A percentile compares a stretch with the other conserved stretches of the same genome.
Evolutionary conservation across 1,140 invertebrate genomes (phyloP).

Genomic region (Octopus bimaculoides): DNA sequence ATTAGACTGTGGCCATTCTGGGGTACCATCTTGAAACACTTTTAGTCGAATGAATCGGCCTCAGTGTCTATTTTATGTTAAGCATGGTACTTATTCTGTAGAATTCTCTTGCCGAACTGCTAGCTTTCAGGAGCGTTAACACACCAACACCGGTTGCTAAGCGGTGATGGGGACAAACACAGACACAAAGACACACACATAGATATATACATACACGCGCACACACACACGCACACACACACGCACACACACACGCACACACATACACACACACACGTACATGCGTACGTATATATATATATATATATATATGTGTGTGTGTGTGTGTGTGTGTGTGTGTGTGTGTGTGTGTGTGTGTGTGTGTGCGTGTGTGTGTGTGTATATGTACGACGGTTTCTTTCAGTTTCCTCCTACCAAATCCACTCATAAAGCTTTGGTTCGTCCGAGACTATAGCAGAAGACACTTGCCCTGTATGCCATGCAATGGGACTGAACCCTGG

Average conservation of each 20-base stretch:
- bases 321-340: background rate
- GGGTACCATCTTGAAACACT: too few species aligned
- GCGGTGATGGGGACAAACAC: background rate
- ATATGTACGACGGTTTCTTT: background rate
- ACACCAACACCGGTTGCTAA: background rate
- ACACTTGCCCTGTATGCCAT: too few species aligned
- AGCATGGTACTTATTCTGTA: too few species aligned
- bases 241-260: background rate
- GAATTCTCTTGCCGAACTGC: too few species aligned
- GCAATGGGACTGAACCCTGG: too few species aligned
- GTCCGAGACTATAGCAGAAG: too few species aligned
- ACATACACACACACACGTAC: too few species aligned
- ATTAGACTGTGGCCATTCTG: too few species aligned
- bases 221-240: background rate
- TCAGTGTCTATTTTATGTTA: too few species aligned
- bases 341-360: slow-evolving; percentile 10
- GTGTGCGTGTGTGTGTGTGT: slow-evolving; percentile 3
- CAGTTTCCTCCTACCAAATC: too few species aligned
- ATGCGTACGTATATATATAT: background rate
- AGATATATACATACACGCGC: background rate
- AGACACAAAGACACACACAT: background rate
- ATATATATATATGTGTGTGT: background rate
- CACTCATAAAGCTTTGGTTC: too few species aligned
- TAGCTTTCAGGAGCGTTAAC: background rate
- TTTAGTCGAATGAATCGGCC: too few species aligned